Conservation (phyloP, 1,140 invertebrate species). For the Helicoverpa armigera region DNA sequence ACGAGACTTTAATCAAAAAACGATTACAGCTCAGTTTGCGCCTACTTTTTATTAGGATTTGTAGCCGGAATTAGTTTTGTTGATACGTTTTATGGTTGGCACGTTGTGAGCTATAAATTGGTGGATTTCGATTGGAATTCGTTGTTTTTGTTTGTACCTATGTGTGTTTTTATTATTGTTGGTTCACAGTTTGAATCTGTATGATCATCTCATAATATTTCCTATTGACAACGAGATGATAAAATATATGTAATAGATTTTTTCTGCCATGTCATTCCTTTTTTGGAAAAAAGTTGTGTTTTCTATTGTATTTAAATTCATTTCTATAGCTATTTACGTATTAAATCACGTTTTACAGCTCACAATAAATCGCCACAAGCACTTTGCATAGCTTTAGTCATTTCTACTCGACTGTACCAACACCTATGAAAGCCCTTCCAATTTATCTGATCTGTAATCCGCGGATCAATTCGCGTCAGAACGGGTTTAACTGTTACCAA, state of each 20-base stretch:
- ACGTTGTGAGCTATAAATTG: too few relatives aligned
- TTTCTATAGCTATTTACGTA: too few relatives aligned
- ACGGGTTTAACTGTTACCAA: constrained; percentile 7
- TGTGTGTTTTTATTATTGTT: background rate
- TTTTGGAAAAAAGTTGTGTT: too few relatives aligned
- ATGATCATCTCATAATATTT: too few relatives aligned
- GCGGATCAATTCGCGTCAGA: constrained; percentile 25
- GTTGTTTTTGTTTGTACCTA: background rate
- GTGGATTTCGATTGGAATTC: background rate
- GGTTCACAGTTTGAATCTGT: too few relatives aligned
- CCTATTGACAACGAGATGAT: too few relatives aligned
- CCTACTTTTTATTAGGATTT: constrained; percentile 12
- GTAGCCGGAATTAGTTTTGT: background rate
- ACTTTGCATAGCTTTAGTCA: background rate
- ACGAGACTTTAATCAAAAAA: constrained; percentile 35
- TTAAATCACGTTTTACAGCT: too few relatives aligned
- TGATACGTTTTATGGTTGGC: background rate
- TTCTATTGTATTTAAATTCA: too few relatives aligned
- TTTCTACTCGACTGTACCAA: background rate
- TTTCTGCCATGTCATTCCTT: too few relatives aligned
- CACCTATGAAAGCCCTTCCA: constrained; percentile 7
- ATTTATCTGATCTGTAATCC: constrained; percentile 25
- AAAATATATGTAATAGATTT: too few relatives aligned
- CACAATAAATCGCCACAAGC: too few relatives aligned
- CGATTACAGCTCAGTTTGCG: constrained; percentile 18